Percentiles rank a stretch among this genome's conserved stretches.
Evolutionary conservation across 2,888 invertebrate species (phyloP).

Genomic region (Agapostemon virescens): DNA sequence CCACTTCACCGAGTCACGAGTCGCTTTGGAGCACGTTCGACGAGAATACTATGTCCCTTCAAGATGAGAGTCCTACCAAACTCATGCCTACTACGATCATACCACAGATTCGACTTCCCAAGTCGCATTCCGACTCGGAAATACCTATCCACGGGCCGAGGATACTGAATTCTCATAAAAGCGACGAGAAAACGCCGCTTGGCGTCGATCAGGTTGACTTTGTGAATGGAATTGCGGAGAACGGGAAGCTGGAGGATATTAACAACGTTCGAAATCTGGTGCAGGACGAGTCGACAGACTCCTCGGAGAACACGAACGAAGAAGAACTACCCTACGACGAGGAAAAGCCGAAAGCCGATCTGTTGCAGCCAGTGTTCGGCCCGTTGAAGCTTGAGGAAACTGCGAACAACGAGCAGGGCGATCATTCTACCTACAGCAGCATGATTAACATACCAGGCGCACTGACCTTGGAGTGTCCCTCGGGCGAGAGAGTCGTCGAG

Average conservation of each 20-base stretch:
- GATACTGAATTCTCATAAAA: constrained; percentile 4
- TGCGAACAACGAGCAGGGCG: constrained; percentile 42
- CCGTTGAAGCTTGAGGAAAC: constrained; percentile 40
- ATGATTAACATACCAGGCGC: constrained; percentile 64
- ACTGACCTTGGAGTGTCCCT: constrained; percentile 62
- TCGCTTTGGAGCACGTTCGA: constrained; percentile 77
- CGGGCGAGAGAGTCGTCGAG: constrained; percentile 37
- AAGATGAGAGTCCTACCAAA: constrained; percentile 68
- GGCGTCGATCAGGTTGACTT: constrained; percentile 63
- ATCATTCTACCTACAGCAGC: constrained; percentile 65
- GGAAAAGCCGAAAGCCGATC: neutral
- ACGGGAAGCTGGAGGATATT: constrained; percentile 22
- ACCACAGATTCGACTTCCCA: constrained; percentile 55
- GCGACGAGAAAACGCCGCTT: neutral
- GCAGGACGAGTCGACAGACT: constrained; percentile 42
- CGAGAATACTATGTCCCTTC: constrained; percentile 74
- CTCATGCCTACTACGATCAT: constrained; percentile 2
- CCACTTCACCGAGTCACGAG: constrained; percentile 75
- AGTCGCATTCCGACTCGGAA: constrained; percentile 75
- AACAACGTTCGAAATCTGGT: constrained; percentile 34
- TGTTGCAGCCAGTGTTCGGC: neutral
- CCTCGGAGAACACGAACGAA: constrained; percentile 19
- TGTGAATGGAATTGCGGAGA: constrained; percentile 24
- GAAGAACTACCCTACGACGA: constrained; percentile 35
- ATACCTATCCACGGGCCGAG: constrained; percentile 46